Conservation (phyloP, 2,797 vertebrate species). For the Gallirallus australis region DNA sequence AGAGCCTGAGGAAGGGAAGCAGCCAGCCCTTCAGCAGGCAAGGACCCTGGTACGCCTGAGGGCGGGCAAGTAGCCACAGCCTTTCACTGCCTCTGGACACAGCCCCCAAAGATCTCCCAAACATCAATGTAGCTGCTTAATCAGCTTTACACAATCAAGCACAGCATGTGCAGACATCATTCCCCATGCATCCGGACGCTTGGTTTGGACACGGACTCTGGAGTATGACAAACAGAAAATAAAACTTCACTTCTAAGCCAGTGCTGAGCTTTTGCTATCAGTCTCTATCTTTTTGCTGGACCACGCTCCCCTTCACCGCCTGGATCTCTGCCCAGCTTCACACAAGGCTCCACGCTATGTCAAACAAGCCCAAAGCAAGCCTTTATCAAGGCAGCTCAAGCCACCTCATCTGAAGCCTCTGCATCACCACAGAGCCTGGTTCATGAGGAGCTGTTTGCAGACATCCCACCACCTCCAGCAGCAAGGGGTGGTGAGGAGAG, state of each 20-base stretch:
- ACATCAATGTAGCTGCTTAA: background rate
- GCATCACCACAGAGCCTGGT: background rate
- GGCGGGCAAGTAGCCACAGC: background rate
- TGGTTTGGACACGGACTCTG: rapidly evolving
- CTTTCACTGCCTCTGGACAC: background rate
- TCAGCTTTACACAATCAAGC: background rate
- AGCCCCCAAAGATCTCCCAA: background rate
- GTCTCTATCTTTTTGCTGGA: background rate
- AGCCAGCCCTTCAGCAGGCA: background rate
- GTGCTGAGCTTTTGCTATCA: background rate
- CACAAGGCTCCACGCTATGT: background rate
- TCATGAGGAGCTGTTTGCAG: background rate
- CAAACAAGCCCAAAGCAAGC: background rate
- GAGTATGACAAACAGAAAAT: background rate
- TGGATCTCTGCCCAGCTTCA: background rate
- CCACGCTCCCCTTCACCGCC: background rate
- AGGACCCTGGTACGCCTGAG: background rate
- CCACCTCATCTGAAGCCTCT: background rate
- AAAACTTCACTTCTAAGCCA: background rate
- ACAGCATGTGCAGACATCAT: rapidly evolving
- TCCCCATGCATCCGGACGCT: background rate
- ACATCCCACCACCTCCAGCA: background rate
- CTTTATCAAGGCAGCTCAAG: background rate
- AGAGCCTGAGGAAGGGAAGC: no score
- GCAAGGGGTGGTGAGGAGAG: rapidly evolving